Percentiles rank a stretch among this genome's conserved stretches.
Evolutionary conservation across 92 coral and sea anemone species (phyloP).

Genomic region (Siderastrea siderea): DNA sequence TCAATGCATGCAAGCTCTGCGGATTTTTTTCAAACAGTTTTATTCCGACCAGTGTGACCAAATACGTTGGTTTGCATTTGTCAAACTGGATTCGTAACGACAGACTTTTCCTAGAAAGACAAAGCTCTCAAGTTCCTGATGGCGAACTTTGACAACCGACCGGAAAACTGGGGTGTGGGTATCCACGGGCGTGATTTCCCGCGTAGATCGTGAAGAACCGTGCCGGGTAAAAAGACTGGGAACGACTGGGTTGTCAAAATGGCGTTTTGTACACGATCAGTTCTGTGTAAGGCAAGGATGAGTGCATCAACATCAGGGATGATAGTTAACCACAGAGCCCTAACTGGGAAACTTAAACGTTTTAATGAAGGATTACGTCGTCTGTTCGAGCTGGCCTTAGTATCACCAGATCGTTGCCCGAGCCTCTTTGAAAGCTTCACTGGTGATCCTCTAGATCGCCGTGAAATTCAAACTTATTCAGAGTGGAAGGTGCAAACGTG

Average conservation of each 20-base stretch:
- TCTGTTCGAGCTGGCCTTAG: slow-evolving; percentile 68
- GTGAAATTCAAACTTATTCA: slow-evolving; percentile 85
- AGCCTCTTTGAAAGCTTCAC: slow-evolving; percentile 50
- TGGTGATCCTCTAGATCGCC: slow-evolving; percentile 26
- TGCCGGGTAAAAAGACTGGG: too few species aligned
- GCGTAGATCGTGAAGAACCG: too few species aligned
- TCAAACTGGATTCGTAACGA: too few species aligned
- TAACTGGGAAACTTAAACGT: slow-evolving; percentile 67
- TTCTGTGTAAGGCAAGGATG: not conserved
- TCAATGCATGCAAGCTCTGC: too few species aligned
- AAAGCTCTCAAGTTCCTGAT: too few species aligned
- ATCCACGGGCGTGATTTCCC: too few species aligned
- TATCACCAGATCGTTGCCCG: slow-evolving; percentile 37
- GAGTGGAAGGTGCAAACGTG: slow-evolving; percentile 94
- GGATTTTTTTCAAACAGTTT: too few species aligned
- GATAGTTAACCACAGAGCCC: slow-evolving; percentile 23
- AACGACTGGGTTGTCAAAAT: not conserved
- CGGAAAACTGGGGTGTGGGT: too few species aligned
- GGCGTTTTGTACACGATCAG: not conserved
- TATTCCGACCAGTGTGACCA: too few species aligned
- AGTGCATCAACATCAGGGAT: not conserved
- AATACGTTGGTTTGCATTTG: too few species aligned
- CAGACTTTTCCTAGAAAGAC: too few species aligned
- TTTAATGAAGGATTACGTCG: slow-evolving; percentile 44
- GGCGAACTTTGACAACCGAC: too few species aligned